A percentile compares a stretch with the other conserved stretches of the same genome.
These are phyloP conservation scores for Syndactyla subalaris DNA, from an alignment of 2,797 vertebrate genomes.

Conservation along the genomic window DNA sequence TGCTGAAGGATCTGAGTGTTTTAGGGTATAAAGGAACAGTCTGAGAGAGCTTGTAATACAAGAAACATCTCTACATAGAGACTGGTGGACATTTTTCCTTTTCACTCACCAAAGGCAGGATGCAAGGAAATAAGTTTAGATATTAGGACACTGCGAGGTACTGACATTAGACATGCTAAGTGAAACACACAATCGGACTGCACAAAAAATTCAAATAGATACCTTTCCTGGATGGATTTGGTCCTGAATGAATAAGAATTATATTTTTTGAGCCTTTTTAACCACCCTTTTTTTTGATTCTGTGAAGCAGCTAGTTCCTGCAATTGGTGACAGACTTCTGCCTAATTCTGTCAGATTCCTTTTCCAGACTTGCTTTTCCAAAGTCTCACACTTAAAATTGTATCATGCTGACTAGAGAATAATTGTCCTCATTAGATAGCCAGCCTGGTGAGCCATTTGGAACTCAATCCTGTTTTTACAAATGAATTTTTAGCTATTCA, in stretches of 20 bases:
- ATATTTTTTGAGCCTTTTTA: not conserved
- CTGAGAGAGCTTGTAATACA: not conserved
- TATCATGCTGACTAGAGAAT: not conserved
- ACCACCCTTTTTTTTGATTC: not conserved
- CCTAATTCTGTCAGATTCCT: not conserved
- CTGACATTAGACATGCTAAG: not conserved
- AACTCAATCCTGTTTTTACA: not conserved
- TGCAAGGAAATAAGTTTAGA: not conserved
- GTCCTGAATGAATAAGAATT: not conserved
- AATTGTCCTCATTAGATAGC: not conserved
- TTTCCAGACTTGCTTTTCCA: not conserved
- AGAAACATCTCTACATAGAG: not conserved
- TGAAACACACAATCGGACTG: not conserved
- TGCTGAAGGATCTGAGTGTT: not conserved
- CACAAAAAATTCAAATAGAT: not conserved
- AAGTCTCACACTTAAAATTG: not conserved
- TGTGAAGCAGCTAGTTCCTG: not conserved
- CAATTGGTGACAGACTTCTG: not conserved
- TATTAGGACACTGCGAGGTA: not conserved
- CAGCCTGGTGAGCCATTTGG: not conserved
- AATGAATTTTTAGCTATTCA: not conserved
- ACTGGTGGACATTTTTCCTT: not conserved
- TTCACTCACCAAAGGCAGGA: not conserved
- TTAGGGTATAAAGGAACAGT: not conserved
- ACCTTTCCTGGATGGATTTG: not conserved